Percentiles rank a stretch among this genome's conserved stretches.
Conservation (phyloP, 2,888 invertebrate species). For the Rhorus exstirpatorius region DNA sequence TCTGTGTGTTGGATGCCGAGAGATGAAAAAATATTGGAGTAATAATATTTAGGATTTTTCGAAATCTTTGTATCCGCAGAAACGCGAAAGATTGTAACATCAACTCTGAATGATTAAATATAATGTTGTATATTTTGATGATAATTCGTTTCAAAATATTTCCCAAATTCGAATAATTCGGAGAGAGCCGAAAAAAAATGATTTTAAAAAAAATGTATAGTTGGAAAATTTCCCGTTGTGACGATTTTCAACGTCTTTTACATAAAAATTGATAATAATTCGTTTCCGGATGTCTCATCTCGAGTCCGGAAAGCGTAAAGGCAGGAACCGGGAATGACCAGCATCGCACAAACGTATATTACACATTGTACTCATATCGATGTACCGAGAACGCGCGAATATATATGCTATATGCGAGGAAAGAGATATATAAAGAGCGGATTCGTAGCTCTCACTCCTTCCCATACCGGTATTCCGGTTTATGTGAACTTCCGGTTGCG, state of each 20-base stretch:
- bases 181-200: too few relatives aligned
- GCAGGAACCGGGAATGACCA: not conserved
- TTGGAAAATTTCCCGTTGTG: too few relatives aligned
- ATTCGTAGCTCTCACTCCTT: conserved; percentile 58
- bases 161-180: too few relatives aligned
- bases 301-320: not conserved
- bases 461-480: conserved; percentile 76
- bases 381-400: not conserved
- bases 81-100: conserved; percentile 5
- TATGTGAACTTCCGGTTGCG: conserved; percentile 78
- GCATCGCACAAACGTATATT: not conserved
- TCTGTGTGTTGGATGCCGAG: not conserved
- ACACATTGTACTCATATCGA: not conserved
- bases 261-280: conserved; percentile 4
- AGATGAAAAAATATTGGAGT: conserved; percentile 73
- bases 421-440: conserved; percentile 12
- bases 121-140: too few relatives aligned
- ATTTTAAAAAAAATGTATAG: too few relatives aligned
- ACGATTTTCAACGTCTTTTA: not conserved
- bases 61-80: conserved; percentile 1
- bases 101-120: too few relatives aligned
- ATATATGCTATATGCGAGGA: not conserved
- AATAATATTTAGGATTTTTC: conserved; percentile 67
- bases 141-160: too few relatives aligned
- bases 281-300: not conserved